These are phyloP conservation scores for Acleris literana DNA, from an alignment of 2,888 invertebrate species.

Conservation along the genomic window DNA sequence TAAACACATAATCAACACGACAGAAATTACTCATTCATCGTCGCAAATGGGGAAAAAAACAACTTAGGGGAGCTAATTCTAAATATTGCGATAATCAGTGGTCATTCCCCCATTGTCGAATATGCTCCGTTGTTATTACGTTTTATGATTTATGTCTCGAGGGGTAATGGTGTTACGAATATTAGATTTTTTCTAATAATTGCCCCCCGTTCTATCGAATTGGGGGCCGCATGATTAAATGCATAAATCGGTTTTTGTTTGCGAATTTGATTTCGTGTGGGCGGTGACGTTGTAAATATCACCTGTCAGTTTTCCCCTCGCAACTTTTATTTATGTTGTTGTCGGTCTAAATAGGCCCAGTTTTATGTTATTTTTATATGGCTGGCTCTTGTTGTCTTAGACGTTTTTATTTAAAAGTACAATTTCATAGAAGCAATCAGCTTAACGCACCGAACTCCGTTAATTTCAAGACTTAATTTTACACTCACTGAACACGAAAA, in stretches of 20 bases:
- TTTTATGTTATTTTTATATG: too few species aligned
- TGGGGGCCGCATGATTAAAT: conserved; percentile 44
- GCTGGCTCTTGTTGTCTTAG: too few species aligned
- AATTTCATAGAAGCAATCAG: not conserved
- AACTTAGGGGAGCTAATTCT: conserved; percentile 45
- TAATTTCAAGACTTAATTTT: not conserved
- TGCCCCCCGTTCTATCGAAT: conserved; percentile 45
- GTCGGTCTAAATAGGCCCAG: too few species aligned
- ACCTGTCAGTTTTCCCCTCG: conserved; percentile 6
- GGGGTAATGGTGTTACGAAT: conserved; percentile 43
- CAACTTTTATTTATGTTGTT: not conserved
- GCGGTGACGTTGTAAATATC: conserved; percentile 5
- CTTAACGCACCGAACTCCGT: not conserved
- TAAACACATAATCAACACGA: conserved; percentile 20
- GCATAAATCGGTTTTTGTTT: conserved; percentile 48
- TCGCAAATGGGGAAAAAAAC: conserved; percentile 38
- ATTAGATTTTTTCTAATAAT: conserved; percentile 47
- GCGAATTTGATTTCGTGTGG: conserved; percentile 31
- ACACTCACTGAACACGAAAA: conserved; percentile 1
- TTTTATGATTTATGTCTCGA: conserved; percentile 41
- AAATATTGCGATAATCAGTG: conserved; percentile 45
- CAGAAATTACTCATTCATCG: conserved; percentile 32
- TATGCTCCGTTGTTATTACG: conserved; percentile 43
- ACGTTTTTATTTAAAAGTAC: too few species aligned
- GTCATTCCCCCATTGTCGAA: conserved; percentile 43